phyloP scores from a whole-genome alignment of 2,113 vertebrate species.

The Corythornis cristatus region DNA sequence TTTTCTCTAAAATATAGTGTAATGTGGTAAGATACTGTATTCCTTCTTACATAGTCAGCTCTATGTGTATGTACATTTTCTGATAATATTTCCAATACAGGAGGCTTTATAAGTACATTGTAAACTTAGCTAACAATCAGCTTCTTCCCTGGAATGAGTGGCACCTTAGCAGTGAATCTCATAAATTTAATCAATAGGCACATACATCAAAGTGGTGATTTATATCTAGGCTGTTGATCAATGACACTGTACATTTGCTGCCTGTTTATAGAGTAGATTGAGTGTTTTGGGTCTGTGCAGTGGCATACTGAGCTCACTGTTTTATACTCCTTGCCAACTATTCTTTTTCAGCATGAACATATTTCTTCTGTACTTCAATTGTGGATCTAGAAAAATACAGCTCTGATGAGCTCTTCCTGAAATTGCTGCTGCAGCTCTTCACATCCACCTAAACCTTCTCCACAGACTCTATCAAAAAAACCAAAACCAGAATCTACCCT shows the following conservation, averaged over 20 bases:
- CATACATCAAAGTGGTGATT: slow-evolving; percentile 3
- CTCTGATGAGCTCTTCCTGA: neutral
- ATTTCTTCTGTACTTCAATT: neutral
- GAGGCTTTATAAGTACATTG: neutral
- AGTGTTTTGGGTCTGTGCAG: neutral
- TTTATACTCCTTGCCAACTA: neutral
- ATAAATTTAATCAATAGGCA: neutral
- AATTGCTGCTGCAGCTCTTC: neutral
- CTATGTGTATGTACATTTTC: neutral
- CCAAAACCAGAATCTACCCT: neutral
- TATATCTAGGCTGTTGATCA: slow-evolving; percentile 19
- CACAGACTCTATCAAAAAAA: neutral
- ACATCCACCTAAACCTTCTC: neutral
- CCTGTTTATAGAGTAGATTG: neutral
- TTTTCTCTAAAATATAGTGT: neutral
- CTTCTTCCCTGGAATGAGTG: neutral
- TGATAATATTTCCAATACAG: neutral
- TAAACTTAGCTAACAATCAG: neutral
- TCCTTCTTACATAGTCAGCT: neutral
- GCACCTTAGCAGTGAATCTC: neutral
- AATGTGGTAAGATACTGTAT: neutral
- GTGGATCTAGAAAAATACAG: neutral
- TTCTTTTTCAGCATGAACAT: neutral
- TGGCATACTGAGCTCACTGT: neutral
- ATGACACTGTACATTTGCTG: neutral